Base-by-base conservation (phyloP, 2,113 vertebrate genomes). In the Xiphophorus maculatus region DNA sequence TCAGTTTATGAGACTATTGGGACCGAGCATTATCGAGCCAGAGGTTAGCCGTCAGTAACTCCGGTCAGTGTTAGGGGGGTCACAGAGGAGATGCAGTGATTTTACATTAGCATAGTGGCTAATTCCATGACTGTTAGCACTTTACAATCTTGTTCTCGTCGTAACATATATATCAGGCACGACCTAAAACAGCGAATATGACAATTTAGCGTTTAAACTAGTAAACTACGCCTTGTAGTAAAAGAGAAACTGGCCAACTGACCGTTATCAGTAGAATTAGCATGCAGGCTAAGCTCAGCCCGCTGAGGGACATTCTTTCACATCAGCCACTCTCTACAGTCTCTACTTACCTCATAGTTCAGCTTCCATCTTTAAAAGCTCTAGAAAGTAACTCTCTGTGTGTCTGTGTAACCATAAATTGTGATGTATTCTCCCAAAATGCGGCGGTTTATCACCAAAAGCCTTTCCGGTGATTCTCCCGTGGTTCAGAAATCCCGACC, bases 291-390 rank as follows among this genome's bases (percentile, higher is more conserved):
- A 93, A 87, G 84, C 71, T 89, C 84, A 82, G 63, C 80, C 84
- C 74, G 82, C 80, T 87, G 73, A 81, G 84, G 85, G 84, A 88
- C 87, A 89, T 82, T 86, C 84, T 89, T 83, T 63, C 76, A 82
- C 87, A 91, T 79, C 71, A 82, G 76, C 73, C 66, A 61, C 19
- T 70, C 67, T 65, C 61, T 63, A 68, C 40, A 63, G 68, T 27
- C 67, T 63, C 19, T 64, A 22, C 89, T 89, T 81, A 93, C 92
- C 90, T 92, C 92, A 91, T 93, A 90, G 70, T 89, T 88, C 66
- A 74, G 64, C 69, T 75, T 77, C 78, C 87, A 90, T 92, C 11
- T 2, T 72, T 37, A 65, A 77, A 66, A 54, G 13, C 30, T 7
- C 81, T 60, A 42, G n/a, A 51, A 73, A 65, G 66, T 35, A 22